phyloP scores from a whole-genome alignment of 2,113 vertebrate genomes.

The Thalassarche chlororhynchos region DNA sequence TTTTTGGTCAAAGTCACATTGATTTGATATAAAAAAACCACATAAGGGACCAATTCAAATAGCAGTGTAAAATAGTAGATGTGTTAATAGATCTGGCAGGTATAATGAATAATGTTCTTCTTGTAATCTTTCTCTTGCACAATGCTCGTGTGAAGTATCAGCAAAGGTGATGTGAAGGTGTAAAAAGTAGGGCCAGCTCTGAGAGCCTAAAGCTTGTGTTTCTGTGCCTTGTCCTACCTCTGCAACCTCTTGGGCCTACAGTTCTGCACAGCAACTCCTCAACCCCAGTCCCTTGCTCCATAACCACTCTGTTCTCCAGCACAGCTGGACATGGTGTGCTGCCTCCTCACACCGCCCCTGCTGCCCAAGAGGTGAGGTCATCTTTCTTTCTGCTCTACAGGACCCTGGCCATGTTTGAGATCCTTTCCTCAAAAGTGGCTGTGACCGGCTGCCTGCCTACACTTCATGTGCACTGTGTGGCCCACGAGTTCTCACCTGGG shows the following conservation, averaged over 20 bases:
- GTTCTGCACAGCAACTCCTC: background rate
- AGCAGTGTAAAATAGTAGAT: background rate
- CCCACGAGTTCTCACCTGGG: fast-evolving
- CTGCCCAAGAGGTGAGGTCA: fast-evolving
- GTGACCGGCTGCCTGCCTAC: background rate
- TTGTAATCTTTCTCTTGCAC: background rate
- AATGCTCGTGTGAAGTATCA: background rate
- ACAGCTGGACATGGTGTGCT: background rate
- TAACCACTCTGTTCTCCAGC: background rate
- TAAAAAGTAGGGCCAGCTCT: background rate
- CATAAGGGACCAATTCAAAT: background rate
- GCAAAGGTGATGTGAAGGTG: background rate
- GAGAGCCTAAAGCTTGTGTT: background rate
- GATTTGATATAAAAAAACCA: background rate
- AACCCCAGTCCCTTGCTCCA: background rate
- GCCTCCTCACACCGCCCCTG: background rate
- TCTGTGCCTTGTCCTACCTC: background rate
- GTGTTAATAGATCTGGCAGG: slow-evolving; percentile 41
- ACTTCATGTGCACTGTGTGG: too few relatives aligned
- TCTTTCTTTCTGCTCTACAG: background rate
- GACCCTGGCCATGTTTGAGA: background rate
- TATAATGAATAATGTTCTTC: background rate
- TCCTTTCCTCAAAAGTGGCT: background rate
- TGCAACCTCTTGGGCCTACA: background rate
- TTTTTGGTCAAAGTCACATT: slow-evolving; percentile 41